phyloP scores from a whole-genome alignment of 2,888 invertebrate genomes.

The Steinernema scapterisci region DNA sequence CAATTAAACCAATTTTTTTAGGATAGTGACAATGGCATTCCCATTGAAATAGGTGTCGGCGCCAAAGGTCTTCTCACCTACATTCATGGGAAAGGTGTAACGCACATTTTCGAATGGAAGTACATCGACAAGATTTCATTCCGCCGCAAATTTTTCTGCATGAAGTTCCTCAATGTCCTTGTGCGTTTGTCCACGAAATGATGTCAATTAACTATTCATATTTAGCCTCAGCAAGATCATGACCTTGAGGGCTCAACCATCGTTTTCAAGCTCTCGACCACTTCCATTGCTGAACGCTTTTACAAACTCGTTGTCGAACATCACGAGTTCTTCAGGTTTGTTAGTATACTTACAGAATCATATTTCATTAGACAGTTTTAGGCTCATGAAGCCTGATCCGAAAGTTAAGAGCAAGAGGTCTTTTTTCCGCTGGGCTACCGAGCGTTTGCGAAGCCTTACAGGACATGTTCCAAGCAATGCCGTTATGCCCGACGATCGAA shows the following conservation, averaged over 20 bases:
- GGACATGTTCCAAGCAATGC: neutral
- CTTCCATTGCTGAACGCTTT: slow-evolving; percentile 81
- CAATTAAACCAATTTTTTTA: neutral
- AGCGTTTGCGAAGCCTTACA: neutral
- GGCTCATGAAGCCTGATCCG: neutral
- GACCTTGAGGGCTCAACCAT: neutral
- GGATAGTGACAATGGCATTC: slow-evolving; percentile 8
- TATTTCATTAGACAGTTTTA: neutral
- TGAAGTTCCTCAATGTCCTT: neutral
- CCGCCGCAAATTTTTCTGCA: slow-evolving; percentile 20
- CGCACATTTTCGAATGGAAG: neutral
- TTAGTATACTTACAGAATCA: neutral
- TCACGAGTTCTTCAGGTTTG: slow-evolving; percentile 93
- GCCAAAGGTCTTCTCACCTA: neutral
- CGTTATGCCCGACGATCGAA: no score
- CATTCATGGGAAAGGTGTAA: neutral
- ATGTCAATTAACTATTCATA: no score
- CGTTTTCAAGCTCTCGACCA: neutral
- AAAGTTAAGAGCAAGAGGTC: slow-evolving; percentile 4
- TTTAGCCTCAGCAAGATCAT: no score
- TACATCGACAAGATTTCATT: slow-evolving; percentile 14
- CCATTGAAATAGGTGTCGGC: slow-evolving; percentile 10
- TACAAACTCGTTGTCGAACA: slow-evolving; percentile 99
- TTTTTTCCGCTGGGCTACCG: slow-evolving; percentile 9
- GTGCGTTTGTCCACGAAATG: neutral